These are phyloP conservation scores for Tinamus guttatus DNA, from an alignment of 2,113 vertebrate genomes.

Conservation along the genomic window DNA sequence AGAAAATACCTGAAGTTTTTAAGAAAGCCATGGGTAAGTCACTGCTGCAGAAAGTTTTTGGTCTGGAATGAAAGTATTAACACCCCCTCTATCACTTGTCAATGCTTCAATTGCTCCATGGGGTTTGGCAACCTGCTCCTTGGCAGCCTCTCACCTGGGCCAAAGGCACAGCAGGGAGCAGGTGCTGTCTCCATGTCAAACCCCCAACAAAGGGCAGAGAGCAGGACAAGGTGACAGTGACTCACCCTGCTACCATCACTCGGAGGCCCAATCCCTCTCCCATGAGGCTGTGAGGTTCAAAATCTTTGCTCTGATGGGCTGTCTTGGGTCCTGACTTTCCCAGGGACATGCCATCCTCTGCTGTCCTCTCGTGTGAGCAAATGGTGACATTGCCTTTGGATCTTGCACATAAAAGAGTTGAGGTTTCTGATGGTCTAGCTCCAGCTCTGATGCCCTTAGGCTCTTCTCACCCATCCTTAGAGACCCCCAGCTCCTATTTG, in stretches of 20 bases:
- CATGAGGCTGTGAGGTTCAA: not conserved
- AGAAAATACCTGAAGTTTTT: not conserved
- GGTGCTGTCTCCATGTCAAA: not conserved
- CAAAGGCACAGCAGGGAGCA: rapidly evolving
- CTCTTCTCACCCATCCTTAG: too few relatives aligned
- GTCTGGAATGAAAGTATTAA: not conserved
- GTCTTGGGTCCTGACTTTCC: not conserved
- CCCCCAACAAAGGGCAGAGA: rapidly evolving
- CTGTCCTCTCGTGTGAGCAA: not conserved
- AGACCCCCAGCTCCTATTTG: too few relatives aligned
- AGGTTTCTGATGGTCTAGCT: too few relatives aligned
- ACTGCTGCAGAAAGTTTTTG: not conserved
- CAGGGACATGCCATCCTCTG: rapidly evolving
- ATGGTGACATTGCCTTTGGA: rapidly evolving
- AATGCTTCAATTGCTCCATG: not conserved
- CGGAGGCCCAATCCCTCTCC: not conserved
- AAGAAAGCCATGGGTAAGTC: constrained; percentile 4
- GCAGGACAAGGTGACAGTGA: not conserved
- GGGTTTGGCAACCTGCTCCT: not conserved
- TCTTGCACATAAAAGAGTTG: too few relatives aligned
- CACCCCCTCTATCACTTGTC: not conserved
- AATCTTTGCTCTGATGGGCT: rapidly evolving
- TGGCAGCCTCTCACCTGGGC: not conserved
- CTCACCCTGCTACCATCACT: rapidly evolving
- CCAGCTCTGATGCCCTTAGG: too few relatives aligned